A percentile compares a stretch with the other conserved stretches of the same genome.
Evolutionary conservation across 2,113 vertebrate genomes (phyloP).

Genomic region (Oreochromis tanganicae): DNA sequence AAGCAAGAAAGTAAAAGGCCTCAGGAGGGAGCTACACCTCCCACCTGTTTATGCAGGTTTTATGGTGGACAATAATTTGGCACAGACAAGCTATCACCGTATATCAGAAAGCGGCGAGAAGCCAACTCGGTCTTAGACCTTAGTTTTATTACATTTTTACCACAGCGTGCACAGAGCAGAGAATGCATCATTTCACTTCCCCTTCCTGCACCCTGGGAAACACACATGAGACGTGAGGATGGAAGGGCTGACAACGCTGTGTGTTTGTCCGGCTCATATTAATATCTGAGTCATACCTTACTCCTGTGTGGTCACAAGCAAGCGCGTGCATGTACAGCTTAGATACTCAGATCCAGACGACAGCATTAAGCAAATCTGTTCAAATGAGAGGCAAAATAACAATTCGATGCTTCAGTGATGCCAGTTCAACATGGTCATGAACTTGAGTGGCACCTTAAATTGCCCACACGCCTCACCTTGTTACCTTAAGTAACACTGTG

Average conservation of each 20-base stretch:
- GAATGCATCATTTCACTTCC: not conserved
- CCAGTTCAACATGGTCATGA: not conserved
- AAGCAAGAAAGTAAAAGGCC: not conserved
- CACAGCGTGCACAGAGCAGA: not conserved
- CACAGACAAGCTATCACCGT: not conserved
- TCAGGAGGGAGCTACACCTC: not conserved
- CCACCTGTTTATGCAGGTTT: conserved; percentile 3
- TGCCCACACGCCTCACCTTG: not conserved
- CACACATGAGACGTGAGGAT: not conserved
- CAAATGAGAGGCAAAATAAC: not conserved
- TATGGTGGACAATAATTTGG: conserved; percentile 22
- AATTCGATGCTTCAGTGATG: not conserved
- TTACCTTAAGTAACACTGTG: not conserved
- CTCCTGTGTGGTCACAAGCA: not conserved
- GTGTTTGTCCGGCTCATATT: not conserved
- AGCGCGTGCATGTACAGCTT: not conserved
- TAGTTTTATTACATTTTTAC: conserved; percentile 30
- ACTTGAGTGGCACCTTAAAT: not conserved
- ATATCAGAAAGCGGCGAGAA: not conserved
- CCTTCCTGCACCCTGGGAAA: not conserved
- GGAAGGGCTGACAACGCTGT: not conserved
- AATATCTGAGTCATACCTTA: conserved; percentile 5
- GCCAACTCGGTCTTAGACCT: not conserved
- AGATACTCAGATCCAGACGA: not conserved
- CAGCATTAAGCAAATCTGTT: not conserved